phyloP scores from a whole-genome alignment of 2,113 vertebrate genomes.

The Drymodes brunneopygia region DNA sequence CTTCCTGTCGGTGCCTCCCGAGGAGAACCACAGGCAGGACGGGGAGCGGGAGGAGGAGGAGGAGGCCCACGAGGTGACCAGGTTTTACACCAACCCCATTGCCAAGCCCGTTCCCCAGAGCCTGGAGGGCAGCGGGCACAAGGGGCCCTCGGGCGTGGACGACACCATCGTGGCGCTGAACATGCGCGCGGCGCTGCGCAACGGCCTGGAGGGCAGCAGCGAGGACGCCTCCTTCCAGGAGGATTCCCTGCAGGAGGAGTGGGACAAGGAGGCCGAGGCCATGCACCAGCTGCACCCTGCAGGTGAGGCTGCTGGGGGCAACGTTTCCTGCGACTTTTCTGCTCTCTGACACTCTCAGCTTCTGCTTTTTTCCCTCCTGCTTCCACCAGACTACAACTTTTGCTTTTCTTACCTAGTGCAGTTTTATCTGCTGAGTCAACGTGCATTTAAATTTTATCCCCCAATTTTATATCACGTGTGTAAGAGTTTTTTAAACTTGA shows the following conservation, averaged over 20 bases:
- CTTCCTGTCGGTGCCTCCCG: constrained; percentile 53
- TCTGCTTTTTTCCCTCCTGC: background rate
- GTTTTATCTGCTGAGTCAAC: background rate
- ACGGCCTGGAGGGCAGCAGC: constrained; percentile 85
- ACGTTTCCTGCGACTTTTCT: rapidly evolving
- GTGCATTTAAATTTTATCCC: background rate
- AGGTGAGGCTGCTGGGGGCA: constrained; percentile 53
- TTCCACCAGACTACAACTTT: no score
- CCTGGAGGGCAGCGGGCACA: background rate
- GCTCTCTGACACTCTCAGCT: background rate
- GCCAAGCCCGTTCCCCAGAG: constrained; percentile 85
- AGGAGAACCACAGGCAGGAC: constrained; percentile 76
- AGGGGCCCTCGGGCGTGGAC: constrained; percentile 34
- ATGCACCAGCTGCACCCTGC: constrained; percentile 80
- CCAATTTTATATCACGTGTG: rapidly evolving
- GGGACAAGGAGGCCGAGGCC: constrained; percentile 74
- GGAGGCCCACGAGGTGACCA: constrained; percentile 80
- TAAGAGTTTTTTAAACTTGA: background rate
- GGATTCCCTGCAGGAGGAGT: constrained; percentile 87
- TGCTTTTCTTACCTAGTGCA: background rate
- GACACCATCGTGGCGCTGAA: constrained; percentile 90
- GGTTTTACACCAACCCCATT: constrained; percentile 87
- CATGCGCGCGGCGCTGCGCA: constrained; percentile 73
- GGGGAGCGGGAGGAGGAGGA: constrained; percentile 65
- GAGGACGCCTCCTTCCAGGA: constrained; percentile 88